These are phyloP conservation scores for Phenganax stokvisi DNA, from an alignment of 92 coral and sea anemone species.

Conservation along the genomic window DNA sequence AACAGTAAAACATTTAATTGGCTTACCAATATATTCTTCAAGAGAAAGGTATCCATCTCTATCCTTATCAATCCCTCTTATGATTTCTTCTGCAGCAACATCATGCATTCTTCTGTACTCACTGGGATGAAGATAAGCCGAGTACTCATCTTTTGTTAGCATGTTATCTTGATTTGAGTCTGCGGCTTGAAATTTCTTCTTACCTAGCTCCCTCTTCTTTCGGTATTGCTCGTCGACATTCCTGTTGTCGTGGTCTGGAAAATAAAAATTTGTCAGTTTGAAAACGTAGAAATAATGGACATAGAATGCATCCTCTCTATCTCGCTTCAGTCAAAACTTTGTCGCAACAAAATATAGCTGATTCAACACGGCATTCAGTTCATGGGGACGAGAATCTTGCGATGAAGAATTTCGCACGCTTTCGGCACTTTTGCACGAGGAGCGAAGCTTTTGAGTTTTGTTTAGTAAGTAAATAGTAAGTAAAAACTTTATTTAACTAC, in stretches of 20 bases:
- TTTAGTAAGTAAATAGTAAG: too few species aligned
- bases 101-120: constrained; percentile 65
- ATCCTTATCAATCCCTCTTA: constrained; percentile 58
- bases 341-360: too few species aligned
- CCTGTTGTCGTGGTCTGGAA: constrained; percentile 8
- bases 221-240: constrained; percentile 1
- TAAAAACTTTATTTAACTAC: too few species aligned
- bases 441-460: too few species aligned
- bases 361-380: too few species aligned
- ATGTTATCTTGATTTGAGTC: constrained; percentile 64
- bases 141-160: constrained; percentile 67
- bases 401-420: too few species aligned
- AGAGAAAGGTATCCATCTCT: constrained; percentile 70
- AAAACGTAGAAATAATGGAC: neutral
- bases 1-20: neutral
- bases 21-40: constrained; percentile 66
- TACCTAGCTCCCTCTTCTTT: constrained; percentile 23
- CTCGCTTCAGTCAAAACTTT: too few species aligned
- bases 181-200: constrained; percentile 69
- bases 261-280: neutral
- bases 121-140: constrained; percentile 57
- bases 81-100: constrained; percentile 53
- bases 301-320: too few species aligned
- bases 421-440: too few species aligned
- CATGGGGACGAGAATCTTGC: too few species aligned